phyloP scores from a whole-genome alignment of 2,797 vertebrate species.

The Dallia pectoralis region DNA sequence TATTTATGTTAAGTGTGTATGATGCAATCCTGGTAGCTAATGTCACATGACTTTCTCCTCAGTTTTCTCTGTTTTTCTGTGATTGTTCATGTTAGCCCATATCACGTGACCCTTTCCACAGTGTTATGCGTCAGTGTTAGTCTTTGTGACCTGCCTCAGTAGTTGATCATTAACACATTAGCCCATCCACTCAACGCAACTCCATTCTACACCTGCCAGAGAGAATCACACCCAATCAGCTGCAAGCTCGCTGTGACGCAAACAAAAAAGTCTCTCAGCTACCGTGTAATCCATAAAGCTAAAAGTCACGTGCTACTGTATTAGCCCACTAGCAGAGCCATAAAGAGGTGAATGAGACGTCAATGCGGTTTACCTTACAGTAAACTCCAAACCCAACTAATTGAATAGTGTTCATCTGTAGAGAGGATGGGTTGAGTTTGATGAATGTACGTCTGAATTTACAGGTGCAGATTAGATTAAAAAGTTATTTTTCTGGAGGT shows the following conservation, averaged over 20 bases:
- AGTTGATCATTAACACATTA: constrained; percentile 28
- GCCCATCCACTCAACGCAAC: constrained; percentile 27
- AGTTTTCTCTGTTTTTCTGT: constrained; percentile 8
- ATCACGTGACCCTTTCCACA: constrained; percentile 17
- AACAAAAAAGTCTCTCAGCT: not conserved
- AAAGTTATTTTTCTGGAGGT: not conserved
- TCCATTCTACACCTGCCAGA: constrained; percentile 18
- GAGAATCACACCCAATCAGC: constrained; percentile 22
- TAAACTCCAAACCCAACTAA: not conserved
- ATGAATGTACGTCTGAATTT: not conserved
- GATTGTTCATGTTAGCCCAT: not conserved
- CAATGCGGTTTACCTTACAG: not conserved
- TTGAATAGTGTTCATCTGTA: not conserved
- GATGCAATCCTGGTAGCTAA: not conserved
- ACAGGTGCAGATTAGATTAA: not conserved
- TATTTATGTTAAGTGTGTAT: not conserved
- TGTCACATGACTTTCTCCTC: constrained; percentile 17
- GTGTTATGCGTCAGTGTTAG: not conserved
- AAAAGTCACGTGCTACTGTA: not conserved
- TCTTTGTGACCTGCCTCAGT: constrained; percentile 19
- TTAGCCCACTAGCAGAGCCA: not conserved
- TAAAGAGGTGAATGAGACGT: not conserved
- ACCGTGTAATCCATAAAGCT: not conserved
- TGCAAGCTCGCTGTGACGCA: not conserved
- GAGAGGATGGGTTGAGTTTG: not conserved